Evolutionary conservation across 2,888 invertebrate species (phyloP).

Genomic region (Pseudococcus jackbeardsleyi): DNA sequence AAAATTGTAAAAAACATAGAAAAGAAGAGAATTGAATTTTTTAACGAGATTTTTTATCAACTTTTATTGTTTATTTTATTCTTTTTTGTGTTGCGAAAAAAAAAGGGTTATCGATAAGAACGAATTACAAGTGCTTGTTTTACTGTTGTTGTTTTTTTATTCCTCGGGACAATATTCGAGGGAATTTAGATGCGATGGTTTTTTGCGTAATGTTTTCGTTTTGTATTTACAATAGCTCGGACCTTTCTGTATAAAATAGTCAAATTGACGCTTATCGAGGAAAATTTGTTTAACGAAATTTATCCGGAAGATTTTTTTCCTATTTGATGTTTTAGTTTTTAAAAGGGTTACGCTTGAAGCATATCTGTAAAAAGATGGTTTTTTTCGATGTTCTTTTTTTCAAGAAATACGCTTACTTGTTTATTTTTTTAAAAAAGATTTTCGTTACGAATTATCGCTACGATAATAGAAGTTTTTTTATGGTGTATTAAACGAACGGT

Average conservation of each 20-base stretch:
- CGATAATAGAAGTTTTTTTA: not conserved
- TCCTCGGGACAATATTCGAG: not conserved
- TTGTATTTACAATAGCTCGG: slow-evolving; percentile 1
- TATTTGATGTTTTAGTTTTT: not conserved
- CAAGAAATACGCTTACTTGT: too few relatives aligned
- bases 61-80: slow-evolving; percentile 35
- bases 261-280: slow-evolving; percentile 22
- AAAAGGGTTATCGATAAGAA: slow-evolving; percentile 15
- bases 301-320: not conserved
- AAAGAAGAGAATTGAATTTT: slow-evolving; percentile 26
- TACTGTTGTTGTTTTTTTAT: not conserved
- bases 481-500: not conserved
- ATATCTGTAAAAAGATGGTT: not conserved
- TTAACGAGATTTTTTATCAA: slow-evolving; percentile 37
- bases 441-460: not conserved
- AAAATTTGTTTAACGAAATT: not conserved
- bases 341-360: not conserved
- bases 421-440: not conserved
- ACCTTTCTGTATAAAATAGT: not conserved
- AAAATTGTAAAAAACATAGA: not conserved
- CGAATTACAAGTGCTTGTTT: slow-evolving; percentile 30
- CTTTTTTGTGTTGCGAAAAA: not conserved
- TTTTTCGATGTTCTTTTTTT: not conserved
- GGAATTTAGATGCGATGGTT: not conserved
- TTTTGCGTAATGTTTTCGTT: not conserved